Evolutionary conservation across 2,113 vertebrate genomes (phyloP).

Genomic region (Oreocharis arfaki): DNA sequence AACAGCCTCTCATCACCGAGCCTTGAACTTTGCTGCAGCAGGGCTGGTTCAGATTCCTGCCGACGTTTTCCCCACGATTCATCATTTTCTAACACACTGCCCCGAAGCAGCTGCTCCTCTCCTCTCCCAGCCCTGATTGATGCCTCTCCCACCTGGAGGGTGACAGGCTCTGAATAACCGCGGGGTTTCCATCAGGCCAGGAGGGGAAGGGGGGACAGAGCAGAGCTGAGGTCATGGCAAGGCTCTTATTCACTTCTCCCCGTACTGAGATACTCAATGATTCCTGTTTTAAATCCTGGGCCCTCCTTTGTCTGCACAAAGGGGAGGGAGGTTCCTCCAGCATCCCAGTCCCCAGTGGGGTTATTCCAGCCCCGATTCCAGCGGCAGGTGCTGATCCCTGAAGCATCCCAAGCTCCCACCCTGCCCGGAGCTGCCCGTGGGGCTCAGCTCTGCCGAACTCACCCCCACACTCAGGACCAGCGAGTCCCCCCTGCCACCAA

Average conservation of each 20-base stretch:
- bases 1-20: background rate
- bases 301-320: background rate
- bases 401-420: background rate
- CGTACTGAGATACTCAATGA: background rate
- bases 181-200: background rate
- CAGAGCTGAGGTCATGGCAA: background rate
- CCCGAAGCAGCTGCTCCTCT: background rate
- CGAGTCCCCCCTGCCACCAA: accelerated
- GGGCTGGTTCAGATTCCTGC: background rate
- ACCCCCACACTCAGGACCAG: accelerated
- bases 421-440: accelerated
- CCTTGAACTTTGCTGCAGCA: background rate
- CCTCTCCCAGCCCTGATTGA: background rate
- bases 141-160: background rate
- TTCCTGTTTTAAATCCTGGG: accelerated
- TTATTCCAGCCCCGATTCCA: accelerated
- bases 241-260: background rate
- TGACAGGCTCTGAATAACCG: background rate
- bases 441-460: background rate
- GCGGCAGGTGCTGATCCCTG: background rate
- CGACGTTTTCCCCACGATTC: background rate
- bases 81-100: background rate
- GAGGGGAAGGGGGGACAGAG: background rate
- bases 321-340: background rate
- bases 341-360: background rate